phyloP scores from a whole-genome alignment of 1,140 invertebrate genomes.

The Drosophila arawakana region DNA sequence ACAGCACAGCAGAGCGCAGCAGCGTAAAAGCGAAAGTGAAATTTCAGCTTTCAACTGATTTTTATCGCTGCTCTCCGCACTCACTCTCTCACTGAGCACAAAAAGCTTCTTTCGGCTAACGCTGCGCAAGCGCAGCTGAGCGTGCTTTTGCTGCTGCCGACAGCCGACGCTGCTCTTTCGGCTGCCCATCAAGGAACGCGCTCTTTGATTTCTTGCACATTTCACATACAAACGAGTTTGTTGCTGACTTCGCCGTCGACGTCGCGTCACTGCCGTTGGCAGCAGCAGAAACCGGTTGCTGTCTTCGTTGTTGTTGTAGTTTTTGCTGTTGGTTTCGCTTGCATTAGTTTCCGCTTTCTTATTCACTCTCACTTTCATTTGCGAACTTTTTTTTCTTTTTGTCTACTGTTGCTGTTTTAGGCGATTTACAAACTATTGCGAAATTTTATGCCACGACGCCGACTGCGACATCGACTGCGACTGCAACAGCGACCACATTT shows the following conservation, averaged over 20 bases:
- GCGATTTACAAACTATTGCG: constrained; percentile 71
- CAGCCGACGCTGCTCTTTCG: constrained; percentile 21
- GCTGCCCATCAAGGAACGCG: constrained; percentile 14
- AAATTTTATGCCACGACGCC: constrained; percentile 59
- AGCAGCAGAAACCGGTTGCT: constrained; percentile 62
- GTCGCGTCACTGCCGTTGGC: constrained; percentile 25
- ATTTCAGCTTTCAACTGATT: constrained; percentile 82
- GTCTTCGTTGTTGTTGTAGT: constrained; percentile 15
- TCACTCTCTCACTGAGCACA: constrained; percentile 37
- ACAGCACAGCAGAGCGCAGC: constrained; percentile 1
- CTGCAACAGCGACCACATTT: constrained; percentile 56
- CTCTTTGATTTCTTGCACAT: constrained; percentile 67
- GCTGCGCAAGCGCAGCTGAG: constrained; percentile 73
- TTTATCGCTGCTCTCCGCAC: constrained; percentile 34
- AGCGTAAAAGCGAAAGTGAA: constrained; percentile 84
- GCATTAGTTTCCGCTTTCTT: constrained; percentile 84
- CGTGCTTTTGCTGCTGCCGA: constrained; percentile 50
- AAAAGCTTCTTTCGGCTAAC: constrained; percentile 44
- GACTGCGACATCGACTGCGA: constrained; percentile 14
- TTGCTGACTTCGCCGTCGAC: constrained; percentile 21
- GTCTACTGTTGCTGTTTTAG: constrained; percentile 47
- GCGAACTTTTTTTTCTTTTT: constrained; percentile 51
- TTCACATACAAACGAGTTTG: constrained; percentile 60
- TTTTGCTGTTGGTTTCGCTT: constrained; percentile 60
- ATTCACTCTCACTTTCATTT: constrained; percentile 85